Evolutionary conservation across 2,888 invertebrate genomes (phyloP), one percentile per base, ranked within the genome.

Genomic region (Chaitophorus viminalis): DNA sequence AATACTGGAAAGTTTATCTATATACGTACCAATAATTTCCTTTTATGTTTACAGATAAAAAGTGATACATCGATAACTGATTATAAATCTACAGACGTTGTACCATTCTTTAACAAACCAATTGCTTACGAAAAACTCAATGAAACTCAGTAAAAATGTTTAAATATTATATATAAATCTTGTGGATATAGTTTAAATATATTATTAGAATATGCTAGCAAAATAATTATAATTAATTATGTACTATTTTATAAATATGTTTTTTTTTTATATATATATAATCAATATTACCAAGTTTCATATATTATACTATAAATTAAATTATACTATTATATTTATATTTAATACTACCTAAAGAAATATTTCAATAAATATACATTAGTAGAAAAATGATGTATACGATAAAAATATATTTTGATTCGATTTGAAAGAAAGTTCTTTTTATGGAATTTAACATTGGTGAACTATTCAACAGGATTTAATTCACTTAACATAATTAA

Each of bases 121-220:
- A 86, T 79, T 9, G 54, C 79, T 60, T 86, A 86, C 31, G 17
- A 74, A 36, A 72, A 79, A 86, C 78, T 86, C 17, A 39, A 86
- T 0, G 78, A 78, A 70, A 39, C 5, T 11, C 72, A 25, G 39
- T n/a, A 77, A 77, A 70, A 76, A 84, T 60, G 6, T 75, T 65
- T 83, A 75, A 75, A 70, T 25, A 2, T 46, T 46, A 36, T 5
- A 5, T 25, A 33, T n/a, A 11, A 79, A 0, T n/a, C 1, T 5
- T 29, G 11, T 68, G 11, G 25, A 68, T 68, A 68, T 68, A 68
- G 11, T n/a, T 68, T 11, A n/a, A 68, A n/a, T n/a, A 11, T 29
- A 68, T 25, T 68, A 68, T 60, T 60, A 60, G 60, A 60, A 21
- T 60, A 60, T 25, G 60, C 6, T 60, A 60, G 60, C 21, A 60